These are phyloP conservation scores for Drosophila ochracea DNA, from an alignment of 2,888 invertebrate species.

Conservation along the genomic window DNA sequence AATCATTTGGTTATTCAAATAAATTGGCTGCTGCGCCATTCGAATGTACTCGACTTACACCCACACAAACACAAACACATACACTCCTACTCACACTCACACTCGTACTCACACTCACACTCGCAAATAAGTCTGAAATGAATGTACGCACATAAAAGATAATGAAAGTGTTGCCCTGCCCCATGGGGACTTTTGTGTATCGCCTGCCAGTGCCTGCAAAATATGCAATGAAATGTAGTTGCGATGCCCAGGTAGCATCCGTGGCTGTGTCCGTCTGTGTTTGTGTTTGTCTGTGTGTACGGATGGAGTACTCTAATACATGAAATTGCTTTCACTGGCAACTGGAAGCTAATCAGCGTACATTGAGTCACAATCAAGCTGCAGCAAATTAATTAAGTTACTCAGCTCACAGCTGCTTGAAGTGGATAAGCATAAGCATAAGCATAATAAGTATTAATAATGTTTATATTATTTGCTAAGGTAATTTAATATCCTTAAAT, in stretches of 20 bases:
- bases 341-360: conserved; percentile 40
- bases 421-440: background rate
- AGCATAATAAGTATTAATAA: background rate
- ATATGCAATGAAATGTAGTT: conserved; percentile 53
- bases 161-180: conserved; percentile 62
- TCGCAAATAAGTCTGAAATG: conserved; percentile 24
- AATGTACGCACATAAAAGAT: conserved; percentile 65
- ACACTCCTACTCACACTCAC: background rate
- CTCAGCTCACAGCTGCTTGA: conserved; percentile 9
- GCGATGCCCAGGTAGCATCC: conserved; percentile 29
- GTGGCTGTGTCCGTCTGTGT: background rate
- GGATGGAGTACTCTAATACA: conserved; percentile 32
- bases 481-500: background rate
- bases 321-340: conserved; percentile 23
- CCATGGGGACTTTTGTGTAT: conserved; percentile 18
- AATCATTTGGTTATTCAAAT: conserved; percentile 65
- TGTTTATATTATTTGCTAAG: background rate
- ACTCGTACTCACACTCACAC: background rate
- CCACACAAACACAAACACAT: background rate
- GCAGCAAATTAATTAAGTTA: conserved; percentile 35
- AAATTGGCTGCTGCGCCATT: conserved; percentile 42
- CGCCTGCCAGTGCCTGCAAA: conserved; percentile 27
- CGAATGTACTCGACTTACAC: conserved; percentile 14
- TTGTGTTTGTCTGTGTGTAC: background rate
- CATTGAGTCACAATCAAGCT: conserved; percentile 18